Conservation (phyloP, 2,113 vertebrate genomes). For the Atherinomorus stipes region DNA sequence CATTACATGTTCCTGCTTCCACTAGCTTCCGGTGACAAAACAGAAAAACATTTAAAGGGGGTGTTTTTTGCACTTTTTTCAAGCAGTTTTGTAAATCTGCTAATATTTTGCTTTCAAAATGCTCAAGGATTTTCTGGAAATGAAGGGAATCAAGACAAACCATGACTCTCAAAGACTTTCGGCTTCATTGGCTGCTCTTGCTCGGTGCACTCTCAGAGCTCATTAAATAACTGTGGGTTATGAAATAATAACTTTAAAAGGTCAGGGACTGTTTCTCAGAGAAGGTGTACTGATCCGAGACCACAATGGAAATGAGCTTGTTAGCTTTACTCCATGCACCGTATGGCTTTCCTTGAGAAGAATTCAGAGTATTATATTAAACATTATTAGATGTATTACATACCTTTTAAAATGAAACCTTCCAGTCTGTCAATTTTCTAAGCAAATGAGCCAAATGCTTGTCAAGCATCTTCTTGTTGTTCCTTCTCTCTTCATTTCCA, state of each 20-base stretch:
- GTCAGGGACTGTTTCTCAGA: conserved; percentile 37
- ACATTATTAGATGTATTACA: not conserved
- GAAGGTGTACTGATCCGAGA: conserved; percentile 44
- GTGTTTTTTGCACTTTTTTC: not conserved
- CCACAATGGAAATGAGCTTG: conserved; percentile 48
- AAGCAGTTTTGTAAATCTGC: conserved; percentile 5
- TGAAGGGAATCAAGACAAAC: conserved; percentile 40
- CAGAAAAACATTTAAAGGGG: too few relatives aligned
- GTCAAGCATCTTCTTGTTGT: not conserved
- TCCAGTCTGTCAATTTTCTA: conserved; percentile 14
- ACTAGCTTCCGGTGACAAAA: not conserved
- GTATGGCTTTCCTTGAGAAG: conserved; percentile 11
- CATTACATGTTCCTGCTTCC: not conserved
- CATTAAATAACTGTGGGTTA: conserved; percentile 57
- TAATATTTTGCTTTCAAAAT: conserved; percentile 23
- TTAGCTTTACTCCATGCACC: conserved; percentile 32
- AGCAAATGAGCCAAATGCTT: not conserved
- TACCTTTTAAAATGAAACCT: conserved; percentile 21
- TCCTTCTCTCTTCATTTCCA: conserved; percentile 36
- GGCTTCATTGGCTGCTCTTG: conserved; percentile 10
- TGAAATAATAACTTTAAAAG: conserved; percentile 67
- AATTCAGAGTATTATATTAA: conserved; percentile 27
- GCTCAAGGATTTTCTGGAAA: conserved; percentile 33
- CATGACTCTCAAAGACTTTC: conserved; percentile 23
- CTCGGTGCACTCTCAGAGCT: conserved; percentile 48